phyloP scores from a whole-genome alignment of 2,113 vertebrate species.

The Chaenocephalus aceratus region DNA sequence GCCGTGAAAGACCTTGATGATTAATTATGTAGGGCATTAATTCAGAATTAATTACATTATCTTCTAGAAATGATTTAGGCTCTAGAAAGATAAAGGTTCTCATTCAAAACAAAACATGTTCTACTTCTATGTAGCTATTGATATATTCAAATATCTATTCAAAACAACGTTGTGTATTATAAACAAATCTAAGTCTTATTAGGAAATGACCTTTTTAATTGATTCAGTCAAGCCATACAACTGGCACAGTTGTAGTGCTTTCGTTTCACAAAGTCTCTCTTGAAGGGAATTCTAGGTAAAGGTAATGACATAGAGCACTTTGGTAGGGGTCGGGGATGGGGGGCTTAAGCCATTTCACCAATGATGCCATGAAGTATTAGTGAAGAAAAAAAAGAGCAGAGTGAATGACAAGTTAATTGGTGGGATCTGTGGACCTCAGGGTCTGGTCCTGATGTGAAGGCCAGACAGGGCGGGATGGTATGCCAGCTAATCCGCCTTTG shows the following conservation, averaged over 20 bases:
- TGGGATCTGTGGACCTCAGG: slow-evolving; percentile 73
- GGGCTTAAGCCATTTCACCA: slow-evolving; percentile 71
- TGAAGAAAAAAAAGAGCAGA: slow-evolving; percentile 53
- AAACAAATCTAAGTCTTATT: neutral
- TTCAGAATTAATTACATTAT: slow-evolving; percentile 66
- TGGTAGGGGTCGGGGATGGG: slow-evolving; percentile 22
- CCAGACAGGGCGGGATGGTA: slow-evolving; percentile 74
- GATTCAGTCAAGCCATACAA: neutral
- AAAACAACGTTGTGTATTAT: neutral
- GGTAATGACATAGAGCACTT: slow-evolving; percentile 61
- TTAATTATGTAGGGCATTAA: slow-evolving; percentile 70
- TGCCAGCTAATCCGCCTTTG: slow-evolving; percentile 81
- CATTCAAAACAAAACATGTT: slow-evolving; percentile 24
- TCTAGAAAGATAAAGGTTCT: slow-evolving; percentile 37
- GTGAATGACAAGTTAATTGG: slow-evolving; percentile 86
- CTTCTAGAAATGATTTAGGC: slow-evolving; percentile 46
- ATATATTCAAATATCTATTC: slow-evolving; percentile 13
- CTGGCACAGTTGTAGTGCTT: slow-evolving; percentile 23
- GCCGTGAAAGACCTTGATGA: slow-evolving; percentile 59
- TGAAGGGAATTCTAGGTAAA: slow-evolving; percentile 51
- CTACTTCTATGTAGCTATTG: neutral
- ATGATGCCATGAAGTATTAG: slow-evolving; percentile 75
- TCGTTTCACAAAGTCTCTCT: slow-evolving; percentile 35
- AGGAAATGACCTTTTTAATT: neutral
- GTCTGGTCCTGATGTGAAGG: slow-evolving; percentile 76